These are phyloP conservation scores for Rostratula benghalensis DNA, from an alignment of 2,113 vertebrate genomes.

Conservation along the genomic window DNA sequence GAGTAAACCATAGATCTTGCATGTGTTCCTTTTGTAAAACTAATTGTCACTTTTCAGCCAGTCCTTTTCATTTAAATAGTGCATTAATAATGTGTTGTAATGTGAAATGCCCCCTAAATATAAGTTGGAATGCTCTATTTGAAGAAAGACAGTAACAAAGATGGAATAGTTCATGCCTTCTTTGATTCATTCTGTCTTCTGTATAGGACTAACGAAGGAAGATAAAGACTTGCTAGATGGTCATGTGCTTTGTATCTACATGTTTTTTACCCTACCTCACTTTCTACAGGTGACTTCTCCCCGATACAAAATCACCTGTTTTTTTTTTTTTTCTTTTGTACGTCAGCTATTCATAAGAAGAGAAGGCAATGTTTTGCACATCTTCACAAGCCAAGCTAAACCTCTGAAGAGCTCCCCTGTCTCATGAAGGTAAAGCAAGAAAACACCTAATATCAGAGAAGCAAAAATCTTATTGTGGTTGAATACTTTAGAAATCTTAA, in stretches of 20 bases:
- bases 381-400: background rate
- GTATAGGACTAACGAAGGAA: background rate
- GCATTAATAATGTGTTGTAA: background rate
- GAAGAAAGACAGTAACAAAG: background rate
- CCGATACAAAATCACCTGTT: background rate
- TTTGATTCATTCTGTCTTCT: background rate
- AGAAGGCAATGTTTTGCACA: background rate
- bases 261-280: background rate
- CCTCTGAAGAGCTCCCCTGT: rapidly evolving
- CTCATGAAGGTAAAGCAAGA: background rate
- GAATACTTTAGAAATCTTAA: background rate
- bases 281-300: background rate
- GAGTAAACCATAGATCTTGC: background rate
- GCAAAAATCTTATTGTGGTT: background rate
- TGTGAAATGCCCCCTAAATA: background rate
- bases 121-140: background rate
- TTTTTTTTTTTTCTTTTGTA: too few relatives aligned
- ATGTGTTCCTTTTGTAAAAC: background rate
- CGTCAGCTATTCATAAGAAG: background rate
- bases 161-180: background rate
- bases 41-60: background rate
- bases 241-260: background rate
- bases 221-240: background rate
- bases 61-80: background rate
- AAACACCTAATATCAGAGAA: background rate